Evolutionary conservation across 2,888 invertebrate species (phyloP), one percentile per base, ranked within the genome.

Genomic region (Oxyteleia sp.): DNA sequence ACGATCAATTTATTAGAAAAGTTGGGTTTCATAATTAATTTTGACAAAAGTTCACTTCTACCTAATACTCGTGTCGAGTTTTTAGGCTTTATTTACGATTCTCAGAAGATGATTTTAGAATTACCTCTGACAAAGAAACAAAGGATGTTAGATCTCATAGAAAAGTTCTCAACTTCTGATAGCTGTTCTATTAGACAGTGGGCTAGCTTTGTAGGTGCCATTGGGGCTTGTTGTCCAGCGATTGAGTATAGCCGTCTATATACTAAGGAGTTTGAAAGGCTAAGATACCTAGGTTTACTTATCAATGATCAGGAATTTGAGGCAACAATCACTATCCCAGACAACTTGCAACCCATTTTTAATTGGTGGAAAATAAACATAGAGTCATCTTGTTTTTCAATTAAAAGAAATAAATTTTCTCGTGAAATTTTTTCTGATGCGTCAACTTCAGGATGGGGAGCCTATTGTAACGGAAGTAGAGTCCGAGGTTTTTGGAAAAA

Each of bases 201-300:
- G 32, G 55, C 82, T n/a, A 47, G 20, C 11, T 74, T 74, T 20
- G 47, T 81, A 11, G 75, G 81, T 23, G 26, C 53, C n/a, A 4
- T 81, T 11, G 68, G 59, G 4, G 41, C 81, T 10, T 75, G 69
- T 49, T 76, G 71, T 41, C 63, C 69, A 1, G 75, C 69, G 20
- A 55, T 82, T 7, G 35, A 57, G 23, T 82, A 82, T 55, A 49
- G 82, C 0, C 10, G 57, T 11, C 41, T 57, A 8, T 55, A 75
- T 29, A 69, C 63, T 7, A 71, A 76, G 15, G 29, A 4, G 11
- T 74, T 84, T 43, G 64, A 84, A 43, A 71, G 64, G 43, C 2
- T 47, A 18, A 43, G 45, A 64, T 74, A 32, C 13, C 18, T 66
- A 4, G 61, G 23, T 2, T 15, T 76, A 4, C 26, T 41, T 35